Percentiles rank a stretch among this genome's conserved stretches.
Conservation (phyloP, 2,113 vertebrate genomes). For the Thamnaconus septentrionalis region DNA sequence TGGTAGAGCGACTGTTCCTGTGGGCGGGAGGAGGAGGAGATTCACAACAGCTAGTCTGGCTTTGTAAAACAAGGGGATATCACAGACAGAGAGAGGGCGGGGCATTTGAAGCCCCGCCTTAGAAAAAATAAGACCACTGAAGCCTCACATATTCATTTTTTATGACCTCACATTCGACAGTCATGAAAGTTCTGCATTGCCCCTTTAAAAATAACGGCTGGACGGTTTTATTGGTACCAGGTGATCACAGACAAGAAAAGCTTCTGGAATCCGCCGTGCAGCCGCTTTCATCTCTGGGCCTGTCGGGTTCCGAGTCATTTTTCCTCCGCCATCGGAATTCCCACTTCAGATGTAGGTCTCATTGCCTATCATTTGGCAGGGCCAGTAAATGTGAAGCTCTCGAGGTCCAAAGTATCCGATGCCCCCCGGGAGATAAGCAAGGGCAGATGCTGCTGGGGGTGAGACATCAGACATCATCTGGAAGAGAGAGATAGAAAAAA, state of each 20-base stretch:
- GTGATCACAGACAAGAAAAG: slow-evolving; percentile 15
- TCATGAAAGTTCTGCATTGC: too few species aligned
- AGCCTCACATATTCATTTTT: too few species aligned
- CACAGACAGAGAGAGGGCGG: too few species aligned
- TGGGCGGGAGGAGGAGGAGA: too few species aligned
- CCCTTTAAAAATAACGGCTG: background rate
- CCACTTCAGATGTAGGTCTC: background rate
- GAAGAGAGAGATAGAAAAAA: slow-evolving; percentile 1
- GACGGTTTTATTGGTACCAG: slow-evolving; percentile 43
- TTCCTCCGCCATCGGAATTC: background rate
- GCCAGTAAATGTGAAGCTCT: background rate
- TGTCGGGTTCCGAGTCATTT: slow-evolving; percentile 6
- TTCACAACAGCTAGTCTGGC: too few species aligned
- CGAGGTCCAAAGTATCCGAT: too few species aligned
- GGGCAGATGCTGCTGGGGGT: slow-evolving; percentile 18
- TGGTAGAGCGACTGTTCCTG: too few species aligned
- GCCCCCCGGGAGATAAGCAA: background rate
- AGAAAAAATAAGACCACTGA: too few species aligned
- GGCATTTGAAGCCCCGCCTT: too few species aligned
- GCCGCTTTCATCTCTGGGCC: slow-evolving; percentile 15
- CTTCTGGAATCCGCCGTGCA: background rate
- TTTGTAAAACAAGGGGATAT: too few species aligned
- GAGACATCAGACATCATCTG: slow-evolving; percentile 49
- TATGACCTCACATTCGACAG: too few species aligned
- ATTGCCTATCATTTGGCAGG: slow-evolving; percentile 1